phyloP scores from a whole-genome alignment of 2,797 vertebrate species.

The Rhabdomys pumilio region DNA sequence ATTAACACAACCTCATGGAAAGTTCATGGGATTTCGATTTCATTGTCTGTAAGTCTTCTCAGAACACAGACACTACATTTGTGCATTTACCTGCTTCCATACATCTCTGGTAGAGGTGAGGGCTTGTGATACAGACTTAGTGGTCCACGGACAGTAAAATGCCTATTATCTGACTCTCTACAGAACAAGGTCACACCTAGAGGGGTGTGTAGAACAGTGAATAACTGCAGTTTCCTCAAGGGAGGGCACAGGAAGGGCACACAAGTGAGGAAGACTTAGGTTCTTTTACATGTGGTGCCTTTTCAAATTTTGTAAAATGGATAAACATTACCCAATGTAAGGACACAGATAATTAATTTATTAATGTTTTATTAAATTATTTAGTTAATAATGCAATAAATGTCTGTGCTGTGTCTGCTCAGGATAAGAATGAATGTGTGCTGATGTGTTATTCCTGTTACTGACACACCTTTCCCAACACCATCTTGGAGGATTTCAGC shows the following conservation, averaged over 20 bases:
- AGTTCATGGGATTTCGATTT: constrained; percentile 35
- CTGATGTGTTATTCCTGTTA: neutral
- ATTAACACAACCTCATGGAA: neutral
- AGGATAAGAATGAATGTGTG: neutral
- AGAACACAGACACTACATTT: neutral
- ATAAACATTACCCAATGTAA: neutral
- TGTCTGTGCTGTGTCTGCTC: neutral
- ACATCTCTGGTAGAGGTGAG: neutral
- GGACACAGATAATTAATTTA: neutral
- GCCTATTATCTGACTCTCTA: neutral
- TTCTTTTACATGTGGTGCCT: neutral
- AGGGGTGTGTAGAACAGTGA: neutral
- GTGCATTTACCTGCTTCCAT: neutral
- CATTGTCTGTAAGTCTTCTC: neutral
- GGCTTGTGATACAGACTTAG: neutral
- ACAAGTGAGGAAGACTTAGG: neutral
- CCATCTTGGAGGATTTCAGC: neutral
- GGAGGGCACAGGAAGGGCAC: neutral
- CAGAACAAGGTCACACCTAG: neutral
- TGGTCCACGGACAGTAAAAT: neutral
- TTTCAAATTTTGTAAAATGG: constrained; percentile 2
- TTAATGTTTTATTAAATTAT: constrained; percentile 6
- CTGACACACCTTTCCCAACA: neutral
- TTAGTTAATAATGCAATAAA: constrained; percentile 4
- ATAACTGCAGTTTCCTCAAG: neutral